These are phyloP conservation scores for Fragum whitleyi DNA, from an alignment of 2,888 invertebrate genomes.

Conservation along the genomic window DNA sequence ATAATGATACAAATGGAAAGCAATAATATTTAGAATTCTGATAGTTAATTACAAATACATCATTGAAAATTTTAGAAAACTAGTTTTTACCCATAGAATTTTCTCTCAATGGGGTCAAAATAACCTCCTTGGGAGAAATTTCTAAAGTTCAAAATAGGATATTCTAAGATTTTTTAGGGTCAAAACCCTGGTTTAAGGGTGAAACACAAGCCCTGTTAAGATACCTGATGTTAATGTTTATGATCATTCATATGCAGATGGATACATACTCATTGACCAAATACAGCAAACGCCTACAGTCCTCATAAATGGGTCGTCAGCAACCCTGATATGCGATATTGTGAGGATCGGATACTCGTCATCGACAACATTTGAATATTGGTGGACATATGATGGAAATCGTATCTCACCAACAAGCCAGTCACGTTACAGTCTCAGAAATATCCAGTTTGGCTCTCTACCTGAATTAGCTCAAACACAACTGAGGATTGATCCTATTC, in stretches of 20 bases:
- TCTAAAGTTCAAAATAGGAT: no score
- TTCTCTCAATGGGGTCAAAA: no score
- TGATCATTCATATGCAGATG: constrained; percentile 32
- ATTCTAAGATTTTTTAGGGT: no score
- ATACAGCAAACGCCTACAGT: constrained; percentile 8
- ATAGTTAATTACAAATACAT: no score
- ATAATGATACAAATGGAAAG: no score
- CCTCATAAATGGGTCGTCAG: constrained; percentile 43
- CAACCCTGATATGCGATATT: constrained; percentile 41
- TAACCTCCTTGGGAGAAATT: no score
- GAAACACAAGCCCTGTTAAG: no score
- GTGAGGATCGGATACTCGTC: constrained; percentile 39
- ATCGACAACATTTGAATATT: constrained; percentile 27
- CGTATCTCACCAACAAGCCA: constrained; percentile 36
- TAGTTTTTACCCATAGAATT: no score
- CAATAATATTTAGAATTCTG: no score
- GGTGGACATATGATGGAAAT: constrained; percentile 53
- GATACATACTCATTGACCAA: constrained; percentile 30
- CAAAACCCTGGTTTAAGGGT: no score
- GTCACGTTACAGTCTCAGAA: constrained; percentile 39
- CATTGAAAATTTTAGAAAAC: no score
- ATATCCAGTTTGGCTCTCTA: background rate
- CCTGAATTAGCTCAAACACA: constrained; percentile 29
- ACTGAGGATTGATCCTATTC: constrained; percentile 35
- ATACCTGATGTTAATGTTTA: no score